phyloP scores from a whole-genome alignment of 35 echinoderm and acorn worm species.

The Hemicentrotus pulcherrimus region DNA sequence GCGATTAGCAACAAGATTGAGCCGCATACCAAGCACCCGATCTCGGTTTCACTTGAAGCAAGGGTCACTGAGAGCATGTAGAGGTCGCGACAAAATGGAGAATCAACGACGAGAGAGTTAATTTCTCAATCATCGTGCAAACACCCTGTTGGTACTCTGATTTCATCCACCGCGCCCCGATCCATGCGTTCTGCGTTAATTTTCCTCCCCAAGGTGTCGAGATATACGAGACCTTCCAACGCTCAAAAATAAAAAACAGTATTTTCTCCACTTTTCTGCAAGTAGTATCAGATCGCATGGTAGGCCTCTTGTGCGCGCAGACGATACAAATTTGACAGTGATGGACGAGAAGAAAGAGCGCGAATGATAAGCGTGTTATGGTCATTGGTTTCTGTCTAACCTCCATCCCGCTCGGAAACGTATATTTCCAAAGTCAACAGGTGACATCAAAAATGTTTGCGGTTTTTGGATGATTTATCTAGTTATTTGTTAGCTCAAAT shows the following conservation, averaged over 20 bases:
- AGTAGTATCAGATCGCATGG: background rate
- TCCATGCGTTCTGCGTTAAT: conserved; percentile 7
- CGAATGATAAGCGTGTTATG: background rate
- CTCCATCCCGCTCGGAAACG: background rate
- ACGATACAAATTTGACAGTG: background rate
- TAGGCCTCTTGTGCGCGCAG: background rate
- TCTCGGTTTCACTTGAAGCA: conserved; percentile 12
- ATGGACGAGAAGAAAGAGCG: background rate
- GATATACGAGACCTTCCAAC: background rate
- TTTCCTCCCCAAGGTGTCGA: conserved; percentile 24
- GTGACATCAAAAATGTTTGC: background rate
- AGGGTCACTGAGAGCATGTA: conserved; percentile 26
- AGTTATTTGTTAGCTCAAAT: background rate
- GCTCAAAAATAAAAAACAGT: no score
- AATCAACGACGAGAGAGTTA: conserved; percentile 33
- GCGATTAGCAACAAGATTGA: background rate
- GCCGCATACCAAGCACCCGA: background rate
- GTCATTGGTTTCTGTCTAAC: background rate
- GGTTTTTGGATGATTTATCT: background rate
- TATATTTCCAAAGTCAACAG: background rate
- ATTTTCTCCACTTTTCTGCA: background rate
- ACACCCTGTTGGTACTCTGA: conserved; percentile 26
- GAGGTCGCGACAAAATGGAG: conserved; percentile 23
- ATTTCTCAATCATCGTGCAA: conserved; percentile 20
- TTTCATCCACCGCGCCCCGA: background rate